Base-by-base conservation (phyloP, 1,140 invertebrate species). In the Bombyx mandarina region DNA sequence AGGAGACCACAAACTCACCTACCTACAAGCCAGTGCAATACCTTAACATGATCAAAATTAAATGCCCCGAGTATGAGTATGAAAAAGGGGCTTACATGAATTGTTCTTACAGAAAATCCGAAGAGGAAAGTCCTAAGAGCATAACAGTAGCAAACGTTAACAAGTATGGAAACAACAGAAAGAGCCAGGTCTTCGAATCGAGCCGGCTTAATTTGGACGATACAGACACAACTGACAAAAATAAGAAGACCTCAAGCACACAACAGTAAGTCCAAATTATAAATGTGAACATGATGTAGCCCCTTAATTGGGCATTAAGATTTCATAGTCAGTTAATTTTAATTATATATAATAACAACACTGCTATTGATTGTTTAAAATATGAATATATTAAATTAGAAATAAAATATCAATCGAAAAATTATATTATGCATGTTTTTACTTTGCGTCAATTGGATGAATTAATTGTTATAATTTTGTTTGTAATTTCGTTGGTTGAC, bases 181-280 rank as follows among this genome's bases (percentile, higher is more conserved):
- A 87, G 78, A 85, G 80, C 63, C 84, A 84, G 78, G 79, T 87
- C 57, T 87, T 87, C 57, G 82, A 86, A 71, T 85, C 82, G 65
- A 77, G 78, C 66, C 71, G 84, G 63, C 79, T 69, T 72, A 86
- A 77, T 70, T 67, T 82, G 73, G 84, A 85, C 49, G 80, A 71
- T 69, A 79, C 83, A 55, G 82, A 83, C 54, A 60, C 71, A 66
- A 70, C 63, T 50, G 83, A 87, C 62, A 87, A 87, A 85, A 80
- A 68, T 73, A 87, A 83, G 79, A 87, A 84, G 68, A 70, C 69
- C 48, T 71, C 79, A 70, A 68, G 59, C 61, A 71, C 52, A 61
- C 67, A 77, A 63, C 82, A 82, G 84, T 87, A 87, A 87, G 84
- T 86, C 65, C 51, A 56, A 52, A 46, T 60, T 35, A 35, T 35